These are phyloP conservation scores for Lordiphosa fenestrarum DNA, from an alignment of 2,888 invertebrate species.

Conservation along the genomic window DNA sequence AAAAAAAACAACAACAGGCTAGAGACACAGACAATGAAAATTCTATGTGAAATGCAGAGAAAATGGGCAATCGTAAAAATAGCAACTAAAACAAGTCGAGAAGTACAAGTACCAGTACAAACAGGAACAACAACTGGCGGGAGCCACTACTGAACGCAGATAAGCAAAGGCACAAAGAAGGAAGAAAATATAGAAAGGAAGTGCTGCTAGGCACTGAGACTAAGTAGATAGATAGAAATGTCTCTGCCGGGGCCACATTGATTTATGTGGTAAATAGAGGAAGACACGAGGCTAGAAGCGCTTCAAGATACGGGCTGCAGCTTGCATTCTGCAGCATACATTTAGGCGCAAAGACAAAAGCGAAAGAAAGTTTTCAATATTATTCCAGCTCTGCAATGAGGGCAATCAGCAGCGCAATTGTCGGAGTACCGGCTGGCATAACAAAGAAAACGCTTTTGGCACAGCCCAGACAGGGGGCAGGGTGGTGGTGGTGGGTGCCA, in stretches of 20 bases:
- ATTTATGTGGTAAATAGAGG: constrained; percentile 75
- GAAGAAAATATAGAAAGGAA: constrained; percentile 31
- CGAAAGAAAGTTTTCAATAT: constrained; percentile 75
- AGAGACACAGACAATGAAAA: constrained; percentile 41
- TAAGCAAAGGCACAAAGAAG: constrained; percentile 25
- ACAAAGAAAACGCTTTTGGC: constrained; percentile 57
- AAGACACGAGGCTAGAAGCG: constrained; percentile 47
- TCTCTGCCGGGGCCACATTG: constrained; percentile 54
- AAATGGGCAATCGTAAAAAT: constrained; percentile 67
- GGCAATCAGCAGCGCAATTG: constrained; percentile 77
- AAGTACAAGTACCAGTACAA: constrained; percentile 28
- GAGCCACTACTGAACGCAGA: constrained; percentile 22
- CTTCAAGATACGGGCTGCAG: constrained; percentile 47
- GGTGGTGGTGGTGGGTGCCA: constrained; percentile 4
- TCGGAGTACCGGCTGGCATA: constrained; percentile 71
- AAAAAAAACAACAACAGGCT: constrained; percentile 18
- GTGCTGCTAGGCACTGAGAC: constrained; percentile 48
- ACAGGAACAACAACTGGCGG: constrained; percentile 18
- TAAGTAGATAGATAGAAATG: constrained; percentile 65
- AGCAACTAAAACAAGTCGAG: constrained; percentile 56
- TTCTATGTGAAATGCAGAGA: constrained; percentile 55
- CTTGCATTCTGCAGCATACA: constrained; percentile 37
- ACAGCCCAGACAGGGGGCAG: constrained; percentile 23
- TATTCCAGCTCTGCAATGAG: constrained; percentile 76
- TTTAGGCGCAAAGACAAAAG: constrained; percentile 34